phyloP scores from a whole-genome alignment of 2,797 vertebrate species.

The Pipistrellus nathusii region DNA sequence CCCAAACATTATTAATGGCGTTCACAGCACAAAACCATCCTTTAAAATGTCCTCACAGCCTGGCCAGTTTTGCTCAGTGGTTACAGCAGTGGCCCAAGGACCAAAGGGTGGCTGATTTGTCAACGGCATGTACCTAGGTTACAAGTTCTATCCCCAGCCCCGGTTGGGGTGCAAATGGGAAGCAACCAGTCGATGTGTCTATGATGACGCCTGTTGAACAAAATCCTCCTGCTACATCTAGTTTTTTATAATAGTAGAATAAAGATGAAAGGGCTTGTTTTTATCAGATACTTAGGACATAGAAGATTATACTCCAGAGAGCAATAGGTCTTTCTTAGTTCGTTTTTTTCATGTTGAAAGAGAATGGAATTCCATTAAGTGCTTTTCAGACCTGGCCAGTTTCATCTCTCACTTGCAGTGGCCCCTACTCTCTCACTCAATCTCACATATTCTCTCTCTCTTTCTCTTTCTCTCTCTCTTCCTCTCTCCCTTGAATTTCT shows the following conservation, averaged over 20 bases:
- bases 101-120: no score
- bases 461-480: background rate
- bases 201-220: background rate
- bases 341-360: background rate
- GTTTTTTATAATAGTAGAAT: background rate
- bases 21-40: slow-evolving; percentile 3
- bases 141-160: no score
- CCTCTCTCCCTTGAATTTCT: background rate
- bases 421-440: background rate
- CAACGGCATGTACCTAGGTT: no score
- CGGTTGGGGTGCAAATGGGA: no score
- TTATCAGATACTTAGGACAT: background rate
- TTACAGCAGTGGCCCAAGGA: no score
- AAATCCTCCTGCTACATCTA: background rate
- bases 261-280: background rate
- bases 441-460: background rate
- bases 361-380: background rate
- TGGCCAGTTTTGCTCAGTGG: no score
- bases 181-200: background rate
- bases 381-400: background rate
- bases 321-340: background rate
- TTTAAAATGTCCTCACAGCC: background rate
- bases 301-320: background rate
- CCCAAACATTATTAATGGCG: background rate
- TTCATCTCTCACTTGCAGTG: background rate